Percentiles rank a stretch among this genome's conserved stretches.
Evolutionary conservation across 1,140 invertebrate genomes (phyloP).

Genomic region (Drosophila sulfurigaster): DNA sequence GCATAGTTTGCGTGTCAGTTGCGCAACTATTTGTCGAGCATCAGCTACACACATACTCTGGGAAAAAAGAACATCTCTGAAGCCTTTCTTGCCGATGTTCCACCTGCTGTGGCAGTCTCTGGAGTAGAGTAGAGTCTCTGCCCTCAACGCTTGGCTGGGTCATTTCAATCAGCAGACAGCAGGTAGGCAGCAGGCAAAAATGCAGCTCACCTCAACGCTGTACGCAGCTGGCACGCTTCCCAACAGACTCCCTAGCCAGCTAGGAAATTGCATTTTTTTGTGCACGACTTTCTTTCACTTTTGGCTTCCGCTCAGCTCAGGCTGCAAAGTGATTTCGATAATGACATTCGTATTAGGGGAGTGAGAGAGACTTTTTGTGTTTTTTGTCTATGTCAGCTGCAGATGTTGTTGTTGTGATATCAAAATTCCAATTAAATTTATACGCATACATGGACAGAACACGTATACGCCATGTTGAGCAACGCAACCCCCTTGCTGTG

Average conservation of each 20-base stretch:
- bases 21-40: slow-evolving; percentile 74
- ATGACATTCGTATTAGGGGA: slow-evolving; percentile 51
- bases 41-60: neutral
- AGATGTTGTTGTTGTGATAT: neutral
- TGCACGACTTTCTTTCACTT: slow-evolving; percentile 22
- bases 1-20: slow-evolving; percentile 75
- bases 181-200: neutral
- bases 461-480: slow-evolving; percentile 33
- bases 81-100: neutral
- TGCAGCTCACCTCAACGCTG: slow-evolving; percentile 13
- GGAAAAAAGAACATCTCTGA: slow-evolving; percentile 33
- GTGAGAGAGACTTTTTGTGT: slow-evolving; percentile 41
- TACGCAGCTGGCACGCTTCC: neutral
- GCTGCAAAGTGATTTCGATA: slow-evolving; percentile 58
- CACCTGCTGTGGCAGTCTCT: neutral
- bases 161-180: slow-evolving; percentile 41
- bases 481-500: slow-evolving; percentile 19
- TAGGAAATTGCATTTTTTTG: slow-evolving; percentile 70
- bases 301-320: slow-evolving; percentile 31
- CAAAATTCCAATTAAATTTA: slow-evolving; percentile 53
- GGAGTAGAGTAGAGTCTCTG: too few species aligned
- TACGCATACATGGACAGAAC: slow-evolving; percentile 14
- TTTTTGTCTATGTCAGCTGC: slow-evolving; percentile 16
- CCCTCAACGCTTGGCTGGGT: slow-evolving; percentile 8
- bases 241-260: neutral